phyloP scores from a whole-genome alignment of 2,113 vertebrate species.

The Leiothrix lutea region DNA sequence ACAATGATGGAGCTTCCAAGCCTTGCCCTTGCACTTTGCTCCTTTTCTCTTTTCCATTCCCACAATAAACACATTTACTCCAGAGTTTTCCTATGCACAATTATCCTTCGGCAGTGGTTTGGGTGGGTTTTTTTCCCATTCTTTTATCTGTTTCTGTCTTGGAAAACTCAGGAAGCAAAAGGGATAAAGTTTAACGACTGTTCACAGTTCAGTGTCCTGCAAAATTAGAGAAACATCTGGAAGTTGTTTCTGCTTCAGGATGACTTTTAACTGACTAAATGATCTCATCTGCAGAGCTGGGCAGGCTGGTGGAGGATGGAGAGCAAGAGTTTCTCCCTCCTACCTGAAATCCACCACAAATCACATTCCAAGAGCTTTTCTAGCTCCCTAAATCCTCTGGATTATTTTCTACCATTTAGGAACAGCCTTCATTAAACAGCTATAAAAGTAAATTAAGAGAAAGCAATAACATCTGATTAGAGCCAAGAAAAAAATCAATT shows the following conservation, averaged over 20 bases:
- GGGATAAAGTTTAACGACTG: slow-evolving; percentile 5
- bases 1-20: accelerated
- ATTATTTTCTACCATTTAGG: not conserved
- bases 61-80: not conserved
- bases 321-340: not conserved
- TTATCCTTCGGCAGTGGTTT: not conserved
- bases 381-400: not conserved
- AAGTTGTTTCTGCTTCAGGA: slow-evolving; percentile 2
- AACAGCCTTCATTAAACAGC: slow-evolving; percentile 28
- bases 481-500: slow-evolving; percentile 38
- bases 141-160: slow-evolving; percentile 2
- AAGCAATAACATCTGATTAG: slow-evolving; percentile 41
- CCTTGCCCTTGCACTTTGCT: not conserved
- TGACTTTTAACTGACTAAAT: slow-evolving; percentile 1
- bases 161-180: not conserved
- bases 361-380: not conserved
- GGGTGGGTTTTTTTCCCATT: accelerated
- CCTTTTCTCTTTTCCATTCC: not conserved
- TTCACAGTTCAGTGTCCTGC: slow-evolving; percentile 29
- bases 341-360: not conserved
- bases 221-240: slow-evolving; percentile 48
- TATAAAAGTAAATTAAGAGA: slow-evolving; percentile 47
- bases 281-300: not conserved
- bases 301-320: not conserved
- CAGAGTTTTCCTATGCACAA: not conserved